phyloP scores from a whole-genome alignment of 2,113 vertebrate species.

The Castor canadensis region DNA sequence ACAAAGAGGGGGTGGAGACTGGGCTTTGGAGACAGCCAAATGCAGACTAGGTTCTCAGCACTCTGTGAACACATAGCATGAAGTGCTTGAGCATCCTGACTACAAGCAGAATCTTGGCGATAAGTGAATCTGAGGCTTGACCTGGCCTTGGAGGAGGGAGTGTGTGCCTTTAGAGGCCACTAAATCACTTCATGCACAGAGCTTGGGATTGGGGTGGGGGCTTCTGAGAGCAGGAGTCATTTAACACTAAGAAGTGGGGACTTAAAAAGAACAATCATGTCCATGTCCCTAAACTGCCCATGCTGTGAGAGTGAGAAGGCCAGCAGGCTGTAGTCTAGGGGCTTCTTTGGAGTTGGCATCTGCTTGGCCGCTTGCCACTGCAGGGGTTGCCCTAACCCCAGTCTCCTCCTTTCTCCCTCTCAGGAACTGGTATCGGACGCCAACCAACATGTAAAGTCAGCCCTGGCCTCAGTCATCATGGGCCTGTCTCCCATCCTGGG shows the following conservation, averaged over 20 bases:
- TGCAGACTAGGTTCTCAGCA: neutral
- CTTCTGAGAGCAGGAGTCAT: neutral
- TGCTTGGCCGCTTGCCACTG: neutral
- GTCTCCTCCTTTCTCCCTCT: rapidly evolving
- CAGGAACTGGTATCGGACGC: conserved; percentile 86
- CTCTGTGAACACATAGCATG: neutral
- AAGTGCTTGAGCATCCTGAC: neutral
- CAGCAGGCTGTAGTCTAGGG: neutral
- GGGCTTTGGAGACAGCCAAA: neutral
- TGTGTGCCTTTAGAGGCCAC: neutral
- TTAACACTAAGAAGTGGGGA: neutral
- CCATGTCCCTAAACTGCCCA: rapidly evolving
- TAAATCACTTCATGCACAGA: neutral
- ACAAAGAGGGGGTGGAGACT: neutral
- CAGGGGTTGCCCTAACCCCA: neutral
- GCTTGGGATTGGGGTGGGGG: neutral
- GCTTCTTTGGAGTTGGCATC: neutral
- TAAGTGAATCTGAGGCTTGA: too few species aligned
- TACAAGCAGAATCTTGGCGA: neutral
- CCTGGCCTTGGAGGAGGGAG: too few species aligned
- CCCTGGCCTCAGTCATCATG: conserved; percentile 87
- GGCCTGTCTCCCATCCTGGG: conserved; percentile 86
- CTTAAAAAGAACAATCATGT: rapidly evolving
- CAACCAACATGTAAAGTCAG: conserved; percentile 87
- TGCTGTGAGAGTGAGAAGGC: neutral